Percentiles rank a stretch among this genome's conserved stretches.
Conservation (phyloP, 2,113 vertebrate genomes). For the Anguilla rostrata region DNA sequence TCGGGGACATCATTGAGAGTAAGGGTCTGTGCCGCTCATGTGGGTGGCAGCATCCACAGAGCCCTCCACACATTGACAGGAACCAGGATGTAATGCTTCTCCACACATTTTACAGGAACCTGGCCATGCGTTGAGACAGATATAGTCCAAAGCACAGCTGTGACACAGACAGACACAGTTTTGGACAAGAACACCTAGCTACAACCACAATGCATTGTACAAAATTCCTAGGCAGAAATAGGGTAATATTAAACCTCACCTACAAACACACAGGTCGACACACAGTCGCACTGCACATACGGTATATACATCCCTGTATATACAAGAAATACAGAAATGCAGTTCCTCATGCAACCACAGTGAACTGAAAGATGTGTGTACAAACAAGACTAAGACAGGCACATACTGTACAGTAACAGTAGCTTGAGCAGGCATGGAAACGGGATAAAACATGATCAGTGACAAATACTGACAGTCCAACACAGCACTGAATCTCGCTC, state of each 20-base stretch:
- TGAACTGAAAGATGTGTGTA: not conserved
- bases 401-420: no score
- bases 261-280: no score
- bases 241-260: no score
- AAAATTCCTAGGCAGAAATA: not conserved
- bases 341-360: not conserved
- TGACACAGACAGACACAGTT: not conserved
- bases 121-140: no score
- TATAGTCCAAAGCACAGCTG: not conserved
- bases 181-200: not conserved
- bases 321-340: not conserved
- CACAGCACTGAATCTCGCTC: not conserved
- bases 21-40: conserved; percentile 54
- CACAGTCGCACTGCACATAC: not conserved
- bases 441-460: no score
- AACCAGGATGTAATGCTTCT: not conserved
- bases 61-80: not conserved
- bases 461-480: not conserved
- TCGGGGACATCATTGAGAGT: conserved; percentile 98
- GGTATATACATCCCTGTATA: no score
- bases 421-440: no score
- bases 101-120: not conserved
- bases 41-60: not conserved
- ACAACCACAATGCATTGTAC: not conserved
- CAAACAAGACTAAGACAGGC: not conserved